These are phyloP conservation scores for Premnoplex brunnescens DNA, from an alignment of 2,797 vertebrate species.

Conservation along the genomic window DNA sequence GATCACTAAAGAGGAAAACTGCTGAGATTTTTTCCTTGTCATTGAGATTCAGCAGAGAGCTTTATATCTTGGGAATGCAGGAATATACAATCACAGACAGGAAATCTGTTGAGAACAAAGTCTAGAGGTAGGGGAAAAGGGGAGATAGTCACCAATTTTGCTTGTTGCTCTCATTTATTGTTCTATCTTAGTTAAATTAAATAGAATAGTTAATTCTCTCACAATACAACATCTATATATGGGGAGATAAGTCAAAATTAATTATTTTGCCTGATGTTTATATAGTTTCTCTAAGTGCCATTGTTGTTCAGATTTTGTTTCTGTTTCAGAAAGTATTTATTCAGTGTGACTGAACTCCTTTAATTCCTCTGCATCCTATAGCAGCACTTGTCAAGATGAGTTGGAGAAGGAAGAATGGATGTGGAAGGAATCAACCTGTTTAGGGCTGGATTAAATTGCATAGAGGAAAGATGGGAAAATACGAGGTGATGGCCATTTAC, in stretches of 20 bases:
- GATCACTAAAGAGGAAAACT: constrained; percentile 33
- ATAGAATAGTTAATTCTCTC: not conserved
- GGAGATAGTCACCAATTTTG: not conserved
- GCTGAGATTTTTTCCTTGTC: constrained; percentile 35
- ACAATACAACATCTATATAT: not conserved
- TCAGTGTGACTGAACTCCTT: not conserved
- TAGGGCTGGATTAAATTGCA: not conserved
- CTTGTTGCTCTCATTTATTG: not conserved
- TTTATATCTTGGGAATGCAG: constrained; percentile 9
- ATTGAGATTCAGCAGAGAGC: constrained; percentile 8
- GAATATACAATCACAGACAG: not conserved
- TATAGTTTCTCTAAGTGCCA: not conserved
- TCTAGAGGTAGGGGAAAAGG: not conserved
- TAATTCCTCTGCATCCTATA: not conserved
- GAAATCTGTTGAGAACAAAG: constrained; percentile 14
- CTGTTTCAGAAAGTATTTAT: not conserved
- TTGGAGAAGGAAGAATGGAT: not conserved
- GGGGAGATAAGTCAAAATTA: not conserved
- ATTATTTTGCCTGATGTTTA: not conserved
- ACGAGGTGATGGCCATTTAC: not conserved
- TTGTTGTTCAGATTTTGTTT: not conserved
- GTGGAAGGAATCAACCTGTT: not conserved
- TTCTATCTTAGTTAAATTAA: not conserved
- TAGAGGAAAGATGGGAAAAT: not conserved
- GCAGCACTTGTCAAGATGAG: not conserved